phyloP scores from a whole-genome alignment of 1,140 invertebrate genomes.

The Danaus plexippus region DNA sequence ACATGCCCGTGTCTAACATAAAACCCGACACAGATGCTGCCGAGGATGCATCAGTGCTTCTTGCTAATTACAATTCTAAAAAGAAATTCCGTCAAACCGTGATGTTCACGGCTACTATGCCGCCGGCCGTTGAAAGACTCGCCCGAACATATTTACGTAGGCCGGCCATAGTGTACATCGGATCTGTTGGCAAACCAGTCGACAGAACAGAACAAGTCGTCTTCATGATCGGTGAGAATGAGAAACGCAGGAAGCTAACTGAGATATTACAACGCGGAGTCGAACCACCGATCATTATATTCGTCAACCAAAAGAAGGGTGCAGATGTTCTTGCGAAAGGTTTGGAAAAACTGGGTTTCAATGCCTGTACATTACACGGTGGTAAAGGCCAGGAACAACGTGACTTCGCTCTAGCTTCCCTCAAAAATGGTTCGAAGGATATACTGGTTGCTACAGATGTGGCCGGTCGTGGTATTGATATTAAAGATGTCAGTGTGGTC shows the following conservation, averaged over 20 bases:
- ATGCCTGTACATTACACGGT: constrained; percentile 97
- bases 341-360: constrained; percentile 97
- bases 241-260: constrained; percentile 93
- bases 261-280: constrained; percentile 89
- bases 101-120: constrained; percentile 99
- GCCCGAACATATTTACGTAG: constrained; percentile 95
- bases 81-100: constrained; percentile 99
- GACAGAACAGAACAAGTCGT: constrained; percentile 99
- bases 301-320: constrained; percentile 99
- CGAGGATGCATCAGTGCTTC: constrained; percentile 92
- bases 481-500: constrained; percentile 98
- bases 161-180: constrained; percentile 98
- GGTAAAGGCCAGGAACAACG: constrained; percentile 99
- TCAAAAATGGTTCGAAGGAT: constrained; percentile 96
- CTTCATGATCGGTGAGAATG: constrained; percentile 93
- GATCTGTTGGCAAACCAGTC: constrained; percentile 97
- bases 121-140: constrained; percentile 95
- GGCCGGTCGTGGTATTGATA: constrained; percentile 99
- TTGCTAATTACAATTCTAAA: constrained; percentile 96
- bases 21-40: constrained; percentile 99
- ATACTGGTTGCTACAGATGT: constrained; percentile 99
- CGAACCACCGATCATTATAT: constrained; percentile 98
- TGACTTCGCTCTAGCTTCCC: constrained; percentile 96
- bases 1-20: constrained; percentile 98
- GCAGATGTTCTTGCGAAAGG: constrained; percentile 98